Evolutionary conservation across 2,113 vertebrate species (phyloP).

Genomic region (Misgurnus mizolepis): DNA sequence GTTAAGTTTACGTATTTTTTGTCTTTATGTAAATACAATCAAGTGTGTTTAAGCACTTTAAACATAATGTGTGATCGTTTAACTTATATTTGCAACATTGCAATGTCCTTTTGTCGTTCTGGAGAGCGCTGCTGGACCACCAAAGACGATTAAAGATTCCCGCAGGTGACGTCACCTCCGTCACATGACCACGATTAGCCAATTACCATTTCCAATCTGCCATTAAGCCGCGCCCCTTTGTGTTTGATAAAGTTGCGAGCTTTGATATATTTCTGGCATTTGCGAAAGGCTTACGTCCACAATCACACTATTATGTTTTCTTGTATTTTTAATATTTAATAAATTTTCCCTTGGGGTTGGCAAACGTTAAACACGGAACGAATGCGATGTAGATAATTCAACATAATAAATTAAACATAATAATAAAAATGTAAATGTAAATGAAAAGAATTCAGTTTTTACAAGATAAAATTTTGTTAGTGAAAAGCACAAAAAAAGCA

Average conservation of each 20-base stretch:
- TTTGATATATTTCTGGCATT: neutral
- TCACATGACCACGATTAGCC: conserved; percentile 16
- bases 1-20: neutral
- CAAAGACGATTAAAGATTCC: conserved; percentile 43
- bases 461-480: no score
- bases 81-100: neutral
- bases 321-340: no score
- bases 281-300: no score
- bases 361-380: no score
- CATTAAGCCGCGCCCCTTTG: neutral
- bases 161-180: conserved; percentile 9
- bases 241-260: no score
- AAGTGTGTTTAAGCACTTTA: neutral
- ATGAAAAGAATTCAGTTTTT: no score
- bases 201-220: neutral
- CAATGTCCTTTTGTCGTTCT: neutral
- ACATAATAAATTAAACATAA: no score
- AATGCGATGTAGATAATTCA: no score
- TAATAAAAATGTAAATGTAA: no score
- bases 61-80: neutral
- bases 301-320: no score
- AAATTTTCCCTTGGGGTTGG: no score
- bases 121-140: conserved; percentile 23
- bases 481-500: no score
- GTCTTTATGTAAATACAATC: neutral